phyloP scores from a whole-genome alignment of 2,888 invertebrate species.

The Apomyelois bistriatella region DNA sequence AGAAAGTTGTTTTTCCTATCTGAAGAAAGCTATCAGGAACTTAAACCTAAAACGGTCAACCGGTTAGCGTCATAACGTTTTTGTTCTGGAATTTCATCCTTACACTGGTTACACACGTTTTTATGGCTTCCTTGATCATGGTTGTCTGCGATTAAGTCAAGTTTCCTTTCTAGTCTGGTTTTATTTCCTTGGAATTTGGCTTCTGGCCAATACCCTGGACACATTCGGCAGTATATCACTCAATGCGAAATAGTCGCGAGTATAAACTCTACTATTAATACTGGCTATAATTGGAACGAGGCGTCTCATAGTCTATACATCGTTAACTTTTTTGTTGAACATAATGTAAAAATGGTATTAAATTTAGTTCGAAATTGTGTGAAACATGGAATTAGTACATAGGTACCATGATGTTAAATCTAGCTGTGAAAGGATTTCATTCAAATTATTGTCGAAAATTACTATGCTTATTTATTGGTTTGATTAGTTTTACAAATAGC shows the following conservation, averaged over 20 bases:
- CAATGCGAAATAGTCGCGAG: constrained; percentile 57
- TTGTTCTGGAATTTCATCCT: neutral
- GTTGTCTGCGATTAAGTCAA: constrained; percentile 18
- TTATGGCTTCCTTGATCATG: constrained; percentile 15
- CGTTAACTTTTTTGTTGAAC: too few species aligned
- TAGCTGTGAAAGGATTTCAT: too few species aligned
- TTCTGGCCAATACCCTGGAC: constrained; percentile 45
- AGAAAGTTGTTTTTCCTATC: too few species aligned
- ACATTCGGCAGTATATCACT: constrained; percentile 61
- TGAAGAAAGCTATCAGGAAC: neutral
- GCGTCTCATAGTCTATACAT: constrained; percentile 60
- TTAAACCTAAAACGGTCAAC: neutral
- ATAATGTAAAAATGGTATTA: too few species aligned
- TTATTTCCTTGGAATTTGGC: constrained; percentile 41
- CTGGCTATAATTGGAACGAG: constrained; percentile 53
- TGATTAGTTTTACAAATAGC: too few species aligned
- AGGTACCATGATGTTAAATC: too few species aligned
- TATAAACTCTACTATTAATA: constrained; percentile 59
- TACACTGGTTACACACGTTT: neutral
- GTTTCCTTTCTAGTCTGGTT: constrained; percentile 33
- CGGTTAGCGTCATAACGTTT: neutral
- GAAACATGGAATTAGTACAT: too few species aligned
- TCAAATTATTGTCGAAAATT: too few species aligned
- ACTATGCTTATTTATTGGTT: too few species aligned
- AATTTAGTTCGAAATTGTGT: too few species aligned